A percentile compares a stretch with the other conserved stretches of the same genome.
Evolutionary conservation across 2,113 vertebrate species (phyloP).

Genomic region (Probosciger aterrimus): DNA sequence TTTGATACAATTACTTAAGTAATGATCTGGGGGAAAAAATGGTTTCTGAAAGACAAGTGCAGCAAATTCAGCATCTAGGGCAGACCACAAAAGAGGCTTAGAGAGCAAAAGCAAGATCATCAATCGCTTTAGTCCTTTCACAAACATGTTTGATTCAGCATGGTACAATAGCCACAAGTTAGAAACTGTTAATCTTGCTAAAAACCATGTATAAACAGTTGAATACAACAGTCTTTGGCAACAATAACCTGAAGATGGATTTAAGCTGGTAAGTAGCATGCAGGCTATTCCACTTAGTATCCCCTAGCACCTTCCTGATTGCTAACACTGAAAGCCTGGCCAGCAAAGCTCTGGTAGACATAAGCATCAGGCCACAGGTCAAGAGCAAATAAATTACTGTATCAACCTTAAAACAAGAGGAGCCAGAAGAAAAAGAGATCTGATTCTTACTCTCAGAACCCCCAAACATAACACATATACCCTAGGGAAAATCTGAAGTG

Average conservation of each 20-base stretch:
- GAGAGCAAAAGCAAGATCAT: neutral
- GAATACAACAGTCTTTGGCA: neutral
- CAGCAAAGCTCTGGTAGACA: neutral
- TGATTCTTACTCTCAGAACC: neutral
- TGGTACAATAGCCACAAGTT: neutral
- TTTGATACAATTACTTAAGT: neutral
- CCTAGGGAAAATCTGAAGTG: neutral
- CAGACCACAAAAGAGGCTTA: neutral
- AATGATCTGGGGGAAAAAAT: neutral
- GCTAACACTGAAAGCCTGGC: neutral
- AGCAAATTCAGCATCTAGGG: neutral
- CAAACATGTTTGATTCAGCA: neutral
- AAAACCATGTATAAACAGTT: neutral
- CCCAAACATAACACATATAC: accelerated
- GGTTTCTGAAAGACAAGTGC: neutral
- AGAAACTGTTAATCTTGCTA: neutral
- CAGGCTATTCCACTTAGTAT: neutral
- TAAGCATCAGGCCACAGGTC: neutral
- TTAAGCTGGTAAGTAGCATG: neutral
- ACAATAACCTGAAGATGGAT: neutral
- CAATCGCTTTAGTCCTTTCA: neutral
- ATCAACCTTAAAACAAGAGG: neutral
- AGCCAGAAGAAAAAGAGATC: neutral
- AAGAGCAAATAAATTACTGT: neutral
- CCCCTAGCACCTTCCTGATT: neutral